Percentiles rank a stretch among this genome's conserved stretches.
Evolutionary conservation across 2,113 vertebrate species (phyloP).

Genomic region (Ptyas mucosa): DNA sequence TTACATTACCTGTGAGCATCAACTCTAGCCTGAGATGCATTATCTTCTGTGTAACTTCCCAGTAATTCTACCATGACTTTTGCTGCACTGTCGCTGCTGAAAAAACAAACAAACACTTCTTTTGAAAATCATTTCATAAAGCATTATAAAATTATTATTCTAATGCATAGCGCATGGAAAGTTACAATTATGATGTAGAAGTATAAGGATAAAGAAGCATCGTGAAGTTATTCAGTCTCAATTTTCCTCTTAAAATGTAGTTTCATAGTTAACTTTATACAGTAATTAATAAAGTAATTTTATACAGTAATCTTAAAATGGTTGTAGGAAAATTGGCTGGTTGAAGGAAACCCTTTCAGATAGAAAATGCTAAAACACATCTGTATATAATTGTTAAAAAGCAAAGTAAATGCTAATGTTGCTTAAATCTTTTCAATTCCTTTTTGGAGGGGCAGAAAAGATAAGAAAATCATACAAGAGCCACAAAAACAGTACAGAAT

Average conservation of each 20-base stretch:
- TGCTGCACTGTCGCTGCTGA: conserved; percentile 86
- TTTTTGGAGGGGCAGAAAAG: neutral
- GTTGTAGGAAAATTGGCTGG: conserved; percentile 47
- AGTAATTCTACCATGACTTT: conserved; percentile 98
- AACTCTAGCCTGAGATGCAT: conserved; percentile 93
- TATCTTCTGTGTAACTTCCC: conserved; percentile 98
- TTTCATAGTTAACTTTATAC: conserved; percentile 60
- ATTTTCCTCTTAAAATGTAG: conserved; percentile 51
- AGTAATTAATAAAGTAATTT: neutral
- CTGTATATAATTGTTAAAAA: conserved; percentile 54
- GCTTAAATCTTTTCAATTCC: conserved; percentile 14
- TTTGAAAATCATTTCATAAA: conserved; percentile 42
- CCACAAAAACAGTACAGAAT: neutral
- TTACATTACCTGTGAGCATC: conserved; percentile 89
- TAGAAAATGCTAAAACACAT: conserved; percentile 59
- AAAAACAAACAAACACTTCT: conserved; percentile 7
- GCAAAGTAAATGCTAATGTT: conserved; percentile 53
- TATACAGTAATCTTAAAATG: conserved; percentile 49
- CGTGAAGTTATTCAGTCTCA: conserved; percentile 53
- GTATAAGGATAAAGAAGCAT: conserved; percentile 45
- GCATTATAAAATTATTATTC: conserved; percentile 37
- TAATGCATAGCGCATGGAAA: conserved; percentile 48
- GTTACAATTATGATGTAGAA: conserved; percentile 43
- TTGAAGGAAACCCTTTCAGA: conserved; percentile 55
- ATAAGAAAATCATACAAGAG: neutral